These are phyloP conservation scores for Drosophila anomalipes DNA, from an alignment of 2,888 invertebrate genomes.

Conservation along the genomic window DNA sequence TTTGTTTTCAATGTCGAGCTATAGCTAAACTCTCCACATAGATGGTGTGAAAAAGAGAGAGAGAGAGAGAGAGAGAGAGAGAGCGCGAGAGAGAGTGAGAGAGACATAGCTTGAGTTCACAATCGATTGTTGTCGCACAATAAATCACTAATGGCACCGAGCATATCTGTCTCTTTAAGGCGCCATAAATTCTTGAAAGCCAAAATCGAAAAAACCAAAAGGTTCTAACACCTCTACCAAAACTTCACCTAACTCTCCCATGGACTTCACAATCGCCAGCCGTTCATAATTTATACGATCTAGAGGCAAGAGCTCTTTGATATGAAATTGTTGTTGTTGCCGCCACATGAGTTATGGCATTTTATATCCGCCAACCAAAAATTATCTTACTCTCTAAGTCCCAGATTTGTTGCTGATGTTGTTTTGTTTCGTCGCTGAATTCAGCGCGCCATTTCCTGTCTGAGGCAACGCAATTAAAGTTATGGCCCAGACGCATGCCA, in stretches of 20 bases:
- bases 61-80: slow-evolving; percentile 6
- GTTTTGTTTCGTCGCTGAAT: slow-evolving; percentile 15
- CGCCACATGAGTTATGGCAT: slow-evolving; percentile 71
- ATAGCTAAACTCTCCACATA: slow-evolving; percentile 22
- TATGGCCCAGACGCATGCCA: slow-evolving; percentile 42
- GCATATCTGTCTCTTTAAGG: slow-evolving; percentile 72
- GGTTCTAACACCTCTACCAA: slow-evolving; percentile 73
- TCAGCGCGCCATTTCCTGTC: slow-evolving; percentile 48
- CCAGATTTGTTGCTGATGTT: slow-evolving; percentile 33
- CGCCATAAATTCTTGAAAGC: slow-evolving; percentile 72
- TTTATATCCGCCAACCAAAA: slow-evolving; percentile 70
- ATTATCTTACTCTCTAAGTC: slow-evolving; percentile 31
- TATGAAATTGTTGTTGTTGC: slow-evolving; percentile 72
- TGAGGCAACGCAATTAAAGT: slow-evolving; percentile 43
- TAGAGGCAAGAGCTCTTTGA: slow-evolving; percentile 61
- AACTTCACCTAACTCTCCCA: slow-evolving; percentile 22
- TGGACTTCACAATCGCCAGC: slow-evolving; percentile 47
- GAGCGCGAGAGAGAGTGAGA: not conserved
- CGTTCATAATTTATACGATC: slow-evolving; percentile 73
- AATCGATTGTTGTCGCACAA: slow-evolving; percentile 71
- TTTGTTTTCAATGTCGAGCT: slow-evolving; percentile 76
- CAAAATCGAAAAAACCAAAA: slow-evolving; percentile 46
- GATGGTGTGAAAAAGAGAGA: slow-evolving; percentile 1
- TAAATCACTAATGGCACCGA: slow-evolving; percentile 75
- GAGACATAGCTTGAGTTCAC: slow-evolving; percentile 23